Conservation (phyloP, 2,888 invertebrate species). For the Tortrix viridana region DNA sequence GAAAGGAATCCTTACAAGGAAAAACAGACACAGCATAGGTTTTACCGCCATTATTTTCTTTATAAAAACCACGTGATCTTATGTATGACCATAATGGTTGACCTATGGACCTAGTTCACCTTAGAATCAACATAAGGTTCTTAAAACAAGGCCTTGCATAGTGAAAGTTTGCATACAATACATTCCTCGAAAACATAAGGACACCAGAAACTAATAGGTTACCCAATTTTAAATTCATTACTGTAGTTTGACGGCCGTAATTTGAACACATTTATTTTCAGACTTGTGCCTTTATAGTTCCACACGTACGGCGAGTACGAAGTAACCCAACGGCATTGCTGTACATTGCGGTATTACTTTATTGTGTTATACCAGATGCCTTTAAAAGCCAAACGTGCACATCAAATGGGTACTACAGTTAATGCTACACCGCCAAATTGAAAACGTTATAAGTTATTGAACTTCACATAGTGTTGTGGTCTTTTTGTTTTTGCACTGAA, state of each 20-base stretch:
- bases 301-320: not conserved
- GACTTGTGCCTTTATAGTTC: not conserved
- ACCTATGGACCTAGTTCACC: no score
- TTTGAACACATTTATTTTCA: not conserved
- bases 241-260: not conserved
- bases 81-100: no score
- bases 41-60: not conserved
- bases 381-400: not conserved
- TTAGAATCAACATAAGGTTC: no score
- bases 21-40: constrained; percentile 5
- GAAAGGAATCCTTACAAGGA: constrained; percentile 16
- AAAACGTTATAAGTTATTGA: not conserved
- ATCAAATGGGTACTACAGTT: constrained; percentile 4
- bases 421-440: not conserved
- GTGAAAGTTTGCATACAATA: not conserved
- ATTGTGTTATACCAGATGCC: not conserved
- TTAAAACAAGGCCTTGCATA: no score
- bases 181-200: not conserved
- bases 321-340: not conserved
- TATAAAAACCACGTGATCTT: not conserved
- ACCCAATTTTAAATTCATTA: not conserved
- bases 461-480: not conserved
- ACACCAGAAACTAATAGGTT: not conserved
- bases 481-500: constrained; percentile 1
- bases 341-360: constrained; percentile 13